phyloP scores from a whole-genome alignment of 2,113 vertebrate species.

The Pholis gunnellus region DNA sequence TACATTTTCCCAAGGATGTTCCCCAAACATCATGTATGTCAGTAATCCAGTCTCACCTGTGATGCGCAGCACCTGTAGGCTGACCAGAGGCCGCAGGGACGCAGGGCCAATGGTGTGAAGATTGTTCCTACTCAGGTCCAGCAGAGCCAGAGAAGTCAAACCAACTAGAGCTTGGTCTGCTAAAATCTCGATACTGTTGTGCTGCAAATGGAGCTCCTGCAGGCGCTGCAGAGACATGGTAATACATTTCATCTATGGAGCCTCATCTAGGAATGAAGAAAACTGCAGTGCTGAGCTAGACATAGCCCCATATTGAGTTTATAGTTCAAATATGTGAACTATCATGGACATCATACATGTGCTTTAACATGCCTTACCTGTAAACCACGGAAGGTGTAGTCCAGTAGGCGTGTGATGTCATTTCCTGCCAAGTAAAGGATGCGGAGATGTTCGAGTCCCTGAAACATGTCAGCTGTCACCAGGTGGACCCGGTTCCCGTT shows the following conservation, averaged over 20 bases:
- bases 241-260: not conserved
- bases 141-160: constrained; percentile 89
- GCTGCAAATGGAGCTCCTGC: constrained; percentile 92
- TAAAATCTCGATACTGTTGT: constrained; percentile 89
- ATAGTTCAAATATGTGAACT: not conserved
- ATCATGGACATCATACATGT: not conserved
- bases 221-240: constrained; percentile 83
- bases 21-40: not conserved
- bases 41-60: constrained; percentile 82
- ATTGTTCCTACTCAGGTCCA: constrained; percentile 92
- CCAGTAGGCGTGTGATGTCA: constrained; percentile 86
- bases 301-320: not conserved
- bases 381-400: constrained; percentile 90
- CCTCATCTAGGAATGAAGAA: not conserved
- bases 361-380: constrained; percentile 80
- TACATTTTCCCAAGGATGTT: not conserved
- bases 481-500: constrained; percentile 90
- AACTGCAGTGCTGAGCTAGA: not conserved
- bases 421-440: constrained; percentile 92
- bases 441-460: constrained; percentile 89
- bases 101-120: constrained; percentile 88
- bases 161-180: constrained; percentile 88
- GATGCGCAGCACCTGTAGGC: constrained; percentile 91
- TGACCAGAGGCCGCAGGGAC: constrained; percentile 87
- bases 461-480: constrained; percentile 85